Percentiles rank a stretch among this genome's conserved stretches.
Evolutionary conservation across 2,113 vertebrate genomes (phyloP).

Genomic region (Willisornis vidua): DNA sequence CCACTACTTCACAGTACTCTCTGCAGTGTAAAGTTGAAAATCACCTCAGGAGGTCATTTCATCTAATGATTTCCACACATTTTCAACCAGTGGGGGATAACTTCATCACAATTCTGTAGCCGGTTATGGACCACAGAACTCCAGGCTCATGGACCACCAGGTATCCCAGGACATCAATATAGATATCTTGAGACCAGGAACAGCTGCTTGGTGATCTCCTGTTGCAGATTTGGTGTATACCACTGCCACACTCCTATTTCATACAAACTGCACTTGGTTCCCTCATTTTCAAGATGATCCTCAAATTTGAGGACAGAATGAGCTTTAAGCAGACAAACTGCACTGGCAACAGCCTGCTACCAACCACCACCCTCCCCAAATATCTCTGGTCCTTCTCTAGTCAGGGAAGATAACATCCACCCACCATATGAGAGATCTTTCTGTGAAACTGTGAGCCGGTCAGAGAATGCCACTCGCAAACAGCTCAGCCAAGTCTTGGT

Average conservation of each 20-base stretch:
- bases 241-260: neutral
- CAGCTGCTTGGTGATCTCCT: neutral
- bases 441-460: neutral
- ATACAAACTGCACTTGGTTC: neutral
- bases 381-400: neutral
- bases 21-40: neutral
- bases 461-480: neutral
- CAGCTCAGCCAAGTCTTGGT: fast-evolving
- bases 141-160: neutral
- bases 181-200: neutral
- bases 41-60: neutral
- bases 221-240: neutral
- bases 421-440: neutral
- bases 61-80: neutral
- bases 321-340: neutral
- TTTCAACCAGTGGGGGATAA: neutral
- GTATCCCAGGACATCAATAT: neutral
- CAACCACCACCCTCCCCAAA: neutral
- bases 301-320: neutral
- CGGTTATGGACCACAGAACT: neutral
- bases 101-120: neutral
- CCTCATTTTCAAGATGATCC: neutral
- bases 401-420: neutral
- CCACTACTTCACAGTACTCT: neutral
- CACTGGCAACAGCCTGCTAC: neutral